phyloP scores from a whole-genome alignment of 2,797 vertebrate species.

The Rachycentron canadum region DNA sequence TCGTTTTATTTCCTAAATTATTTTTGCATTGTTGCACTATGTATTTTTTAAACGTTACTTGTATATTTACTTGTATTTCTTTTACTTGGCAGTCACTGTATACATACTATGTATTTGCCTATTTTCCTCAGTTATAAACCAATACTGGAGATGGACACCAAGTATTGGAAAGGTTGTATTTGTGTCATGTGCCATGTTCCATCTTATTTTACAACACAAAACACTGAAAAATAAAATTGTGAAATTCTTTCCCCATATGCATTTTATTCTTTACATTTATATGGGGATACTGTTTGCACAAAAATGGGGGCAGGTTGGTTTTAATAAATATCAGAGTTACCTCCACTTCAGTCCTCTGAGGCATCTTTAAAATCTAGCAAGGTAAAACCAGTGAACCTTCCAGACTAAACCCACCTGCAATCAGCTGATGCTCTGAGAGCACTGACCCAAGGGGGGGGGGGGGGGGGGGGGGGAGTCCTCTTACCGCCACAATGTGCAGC shows the following conservation, averaged over 20 bases:
- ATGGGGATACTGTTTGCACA: not conserved
- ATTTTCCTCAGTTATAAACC: too few species aligned
- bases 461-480: too few species aligned
- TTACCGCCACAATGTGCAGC: slow-evolving; percentile 94
- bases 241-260: too few species aligned
- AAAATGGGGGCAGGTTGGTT: not conserved
- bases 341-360: not conserved
- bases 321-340: not conserved
- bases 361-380: not conserved
- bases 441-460: slow-evolving; percentile 2
- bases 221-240: too few species aligned
- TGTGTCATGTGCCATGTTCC: not conserved
- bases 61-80: too few species aligned
- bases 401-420: slow-evolving; percentile 22
- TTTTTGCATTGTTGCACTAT: too few species aligned
- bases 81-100: too few species aligned
- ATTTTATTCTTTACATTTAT: not conserved
- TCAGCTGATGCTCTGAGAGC: slow-evolving; percentile 9
- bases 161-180: not conserved
- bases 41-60: too few species aligned
- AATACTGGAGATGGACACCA: not conserved
- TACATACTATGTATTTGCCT: too few species aligned
- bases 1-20: too few species aligned
- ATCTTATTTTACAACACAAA: too few species aligned
- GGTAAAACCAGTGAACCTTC: not conserved